phyloP scores from a whole-genome alignment of 1,140 invertebrate species.

The Ectropis grisescens region DNA sequence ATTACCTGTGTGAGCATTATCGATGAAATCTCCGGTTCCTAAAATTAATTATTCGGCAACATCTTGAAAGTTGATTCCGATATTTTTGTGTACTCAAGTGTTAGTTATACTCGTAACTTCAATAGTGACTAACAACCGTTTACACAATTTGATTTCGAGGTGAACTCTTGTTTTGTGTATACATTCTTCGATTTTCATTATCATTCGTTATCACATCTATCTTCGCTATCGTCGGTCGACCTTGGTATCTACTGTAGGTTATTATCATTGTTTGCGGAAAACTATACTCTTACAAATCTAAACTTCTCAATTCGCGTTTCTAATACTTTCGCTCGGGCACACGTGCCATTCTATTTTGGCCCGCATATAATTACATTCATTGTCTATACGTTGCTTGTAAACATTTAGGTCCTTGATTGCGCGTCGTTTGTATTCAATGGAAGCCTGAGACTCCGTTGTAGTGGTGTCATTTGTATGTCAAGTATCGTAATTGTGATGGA shows the following conservation, averaged over 20 bases:
- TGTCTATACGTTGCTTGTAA: constrained; percentile 2
- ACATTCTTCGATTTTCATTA: constrained; percentile 4
- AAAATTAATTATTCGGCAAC: too few species aligned
- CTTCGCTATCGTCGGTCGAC: constrained; percentile 19
- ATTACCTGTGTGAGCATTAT: too few species aligned
- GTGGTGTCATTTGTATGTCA: constrained; percentile 11
- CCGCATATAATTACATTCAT: constrained; percentile 6
- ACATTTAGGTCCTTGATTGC: too few species aligned
- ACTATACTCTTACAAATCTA: too few species aligned
- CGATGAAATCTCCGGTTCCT: too few species aligned
- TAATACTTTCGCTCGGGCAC: constrained; percentile 9
- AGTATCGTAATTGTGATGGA: too few species aligned
- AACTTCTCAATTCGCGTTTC: too few species aligned
- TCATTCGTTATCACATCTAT: constrained; percentile 19
- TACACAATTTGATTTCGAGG: constrained; percentile 8
- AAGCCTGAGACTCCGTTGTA: constrained; percentile 8
- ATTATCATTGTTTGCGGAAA: constrained; percentile 4
- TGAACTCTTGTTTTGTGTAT: constrained; percentile 6
- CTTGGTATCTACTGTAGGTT: constrained; percentile 15
- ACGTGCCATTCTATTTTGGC: constrained; percentile 6
- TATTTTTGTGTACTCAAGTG: too few species aligned
- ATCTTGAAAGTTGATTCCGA: too few species aligned
- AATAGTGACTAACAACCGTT: constrained; percentile 17
- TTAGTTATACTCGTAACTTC: constrained; percentile 9
- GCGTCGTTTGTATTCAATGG: constrained; percentile 17